Conservation (phyloP, 2,113 vertebrate species). For the Marcusenius ussheri region DNA sequence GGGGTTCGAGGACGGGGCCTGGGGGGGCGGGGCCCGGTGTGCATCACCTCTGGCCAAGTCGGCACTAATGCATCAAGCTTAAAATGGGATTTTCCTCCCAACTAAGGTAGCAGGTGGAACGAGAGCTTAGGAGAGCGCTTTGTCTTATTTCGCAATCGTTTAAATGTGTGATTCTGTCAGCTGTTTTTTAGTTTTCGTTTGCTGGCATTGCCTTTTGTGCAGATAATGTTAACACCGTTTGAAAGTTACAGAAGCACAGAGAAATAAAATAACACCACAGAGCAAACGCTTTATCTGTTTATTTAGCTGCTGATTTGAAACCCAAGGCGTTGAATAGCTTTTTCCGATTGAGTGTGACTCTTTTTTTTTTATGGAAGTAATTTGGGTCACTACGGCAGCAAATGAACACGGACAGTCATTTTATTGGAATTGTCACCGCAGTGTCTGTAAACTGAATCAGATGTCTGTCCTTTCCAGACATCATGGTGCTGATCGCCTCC, state of each 20-base stretch:
- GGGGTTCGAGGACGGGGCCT: neutral
- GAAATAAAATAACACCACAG: neutral
- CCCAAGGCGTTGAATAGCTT: neutral
- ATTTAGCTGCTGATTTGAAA: neutral
- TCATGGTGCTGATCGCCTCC: slow-evolving; percentile 93
- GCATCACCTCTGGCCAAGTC: neutral
- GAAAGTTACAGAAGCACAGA: neutral
- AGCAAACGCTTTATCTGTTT: neutral
- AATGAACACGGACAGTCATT: neutral
- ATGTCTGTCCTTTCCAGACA: slow-evolving; percentile 58
- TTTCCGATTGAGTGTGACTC: neutral
- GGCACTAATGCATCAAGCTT: neutral
- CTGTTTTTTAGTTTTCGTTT: neutral
- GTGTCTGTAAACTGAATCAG: neutral
- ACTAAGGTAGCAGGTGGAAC: neutral
- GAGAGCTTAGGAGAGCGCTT: neutral
- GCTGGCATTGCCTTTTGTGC: neutral
- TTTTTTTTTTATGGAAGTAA: neutral
- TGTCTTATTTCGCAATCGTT: neutral
- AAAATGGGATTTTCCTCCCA: neutral
- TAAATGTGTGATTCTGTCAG: neutral
- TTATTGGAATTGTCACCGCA: neutral
- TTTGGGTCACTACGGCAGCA: neutral
- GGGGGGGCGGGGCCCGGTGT: too few species aligned
- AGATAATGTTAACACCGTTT: neutral